A percentile compares a stretch with the other conserved stretches of the same genome.
Conservation (phyloP, 2,113 vertebrate genomes). For the Rhinoderma darwinii region DNA sequence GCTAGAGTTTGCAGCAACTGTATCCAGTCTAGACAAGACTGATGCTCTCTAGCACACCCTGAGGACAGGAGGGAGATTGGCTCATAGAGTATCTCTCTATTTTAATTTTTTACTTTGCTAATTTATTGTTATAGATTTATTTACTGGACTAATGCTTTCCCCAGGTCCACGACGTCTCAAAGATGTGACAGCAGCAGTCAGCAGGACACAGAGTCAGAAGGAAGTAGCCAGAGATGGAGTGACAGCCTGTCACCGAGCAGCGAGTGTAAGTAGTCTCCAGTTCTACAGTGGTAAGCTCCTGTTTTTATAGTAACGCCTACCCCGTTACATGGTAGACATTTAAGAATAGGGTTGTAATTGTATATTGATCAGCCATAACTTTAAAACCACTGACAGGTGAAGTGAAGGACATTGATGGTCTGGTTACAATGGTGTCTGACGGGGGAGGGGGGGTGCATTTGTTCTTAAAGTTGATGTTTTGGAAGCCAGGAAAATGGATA, state of each 20-base stretch:
- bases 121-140: background rate
- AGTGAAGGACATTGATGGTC: too few relatives aligned
- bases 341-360: too few relatives aligned
- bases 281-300: background rate
- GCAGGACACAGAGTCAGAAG: background rate
- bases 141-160: background rate
- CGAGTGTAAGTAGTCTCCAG: conserved; percentile 9
- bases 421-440: too few relatives aligned
- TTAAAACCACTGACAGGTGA: too few relatives aligned
- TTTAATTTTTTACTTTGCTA: too few relatives aligned
- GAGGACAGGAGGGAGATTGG: background rate
- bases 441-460: too few relatives aligned
- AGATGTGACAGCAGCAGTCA: conserved; percentile 7
- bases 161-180: conserved; percentile 23
- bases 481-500: too few relatives aligned
- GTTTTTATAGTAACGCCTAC: background rate
- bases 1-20: background rate
- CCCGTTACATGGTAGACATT: too few relatives aligned
- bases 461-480: too few relatives aligned
- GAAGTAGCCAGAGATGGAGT: conserved; percentile 4
- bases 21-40: background rate
- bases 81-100: background rate
- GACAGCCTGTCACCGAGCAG: conserved; percentile 26
- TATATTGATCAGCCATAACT: too few relatives aligned
- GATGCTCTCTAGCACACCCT: background rate